Conservation (phyloP, 2,888 invertebrate species). For the Thalpophila matura region DNA sequence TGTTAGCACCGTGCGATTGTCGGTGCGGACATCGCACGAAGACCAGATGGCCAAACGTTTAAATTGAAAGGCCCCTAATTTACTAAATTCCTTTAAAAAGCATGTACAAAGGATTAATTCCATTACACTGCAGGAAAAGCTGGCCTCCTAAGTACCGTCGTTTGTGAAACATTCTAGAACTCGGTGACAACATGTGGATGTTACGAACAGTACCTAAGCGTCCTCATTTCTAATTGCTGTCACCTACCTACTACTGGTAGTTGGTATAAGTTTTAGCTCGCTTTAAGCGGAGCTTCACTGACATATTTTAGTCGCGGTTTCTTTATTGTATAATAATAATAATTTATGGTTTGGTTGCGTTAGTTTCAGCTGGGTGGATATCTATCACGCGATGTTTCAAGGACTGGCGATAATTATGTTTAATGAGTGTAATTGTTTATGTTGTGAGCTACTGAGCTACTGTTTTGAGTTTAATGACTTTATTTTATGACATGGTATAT, state of each 20-base stretch:
- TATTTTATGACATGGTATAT: not conserved
- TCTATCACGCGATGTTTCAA: constrained; percentile 50
- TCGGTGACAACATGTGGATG: constrained; percentile 26
- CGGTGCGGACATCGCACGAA: too few species aligned
- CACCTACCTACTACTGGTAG: constrained; percentile 1
- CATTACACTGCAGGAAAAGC: constrained; percentile 2
- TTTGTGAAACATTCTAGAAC: constrained; percentile 36
- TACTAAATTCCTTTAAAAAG: not conserved
- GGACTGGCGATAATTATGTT: constrained; percentile 30
- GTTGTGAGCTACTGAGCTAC: not conserved
- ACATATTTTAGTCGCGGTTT: constrained; percentile 9
- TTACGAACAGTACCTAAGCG: constrained; percentile 9
- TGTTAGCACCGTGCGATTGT: too few species aligned
- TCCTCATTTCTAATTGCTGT: constrained; percentile 32
- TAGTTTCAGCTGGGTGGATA: constrained; percentile 19
- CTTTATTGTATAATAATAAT: not conserved
- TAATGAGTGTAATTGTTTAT: constrained; percentile 39
- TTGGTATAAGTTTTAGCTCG: constrained; percentile 9
- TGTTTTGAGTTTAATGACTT: constrained; percentile 2
- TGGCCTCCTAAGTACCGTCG: constrained; percentile 14
- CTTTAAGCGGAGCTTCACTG: not conserved
- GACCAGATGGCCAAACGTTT: too few species aligned
- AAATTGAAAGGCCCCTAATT: too few species aligned
- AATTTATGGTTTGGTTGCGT: constrained; percentile 29
- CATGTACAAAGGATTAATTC: constrained; percentile 2